Percentiles rank a stretch among this genome's conserved stretches.
These are phyloP conservation scores for Jacana jacana DNA, from an alignment of 2,113 vertebrate species.

Conservation along the genomic window DNA sequence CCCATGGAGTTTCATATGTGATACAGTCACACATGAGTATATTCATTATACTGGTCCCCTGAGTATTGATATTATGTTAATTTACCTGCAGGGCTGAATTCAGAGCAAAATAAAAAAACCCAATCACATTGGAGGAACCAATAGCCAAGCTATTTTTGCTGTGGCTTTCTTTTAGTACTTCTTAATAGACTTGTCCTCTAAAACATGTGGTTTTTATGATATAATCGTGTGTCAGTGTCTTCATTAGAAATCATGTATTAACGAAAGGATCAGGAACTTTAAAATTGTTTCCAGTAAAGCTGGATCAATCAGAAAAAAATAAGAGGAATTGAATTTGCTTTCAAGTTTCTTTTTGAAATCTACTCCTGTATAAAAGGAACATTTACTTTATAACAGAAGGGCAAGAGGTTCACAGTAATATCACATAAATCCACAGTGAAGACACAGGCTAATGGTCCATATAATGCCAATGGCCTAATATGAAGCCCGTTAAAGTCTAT, in stretches of 20 bases:
- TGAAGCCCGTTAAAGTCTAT: neutral
- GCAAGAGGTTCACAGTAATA: constrained; percentile 9
- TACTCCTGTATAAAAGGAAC: neutral
- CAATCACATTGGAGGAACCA: neutral
- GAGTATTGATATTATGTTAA: neutral
- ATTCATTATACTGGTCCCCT: neutral
- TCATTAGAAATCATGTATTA: constrained; percentile 48
- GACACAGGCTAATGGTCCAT: neutral
- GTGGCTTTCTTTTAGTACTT: neutral
- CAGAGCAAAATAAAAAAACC: constrained; percentile 4
- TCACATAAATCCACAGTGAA: neutral
- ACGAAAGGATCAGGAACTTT: constrained; percentile 7
- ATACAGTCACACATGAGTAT: neutral
- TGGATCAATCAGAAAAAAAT: constrained; percentile 47
- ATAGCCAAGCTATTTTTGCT: constrained; percentile 14
- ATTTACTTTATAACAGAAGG: neutral
- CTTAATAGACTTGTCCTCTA: constrained; percentile 23
- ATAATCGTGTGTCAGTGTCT: constrained; percentile 8
- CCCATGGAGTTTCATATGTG: neutral
- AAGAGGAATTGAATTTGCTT: neutral
- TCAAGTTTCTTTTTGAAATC: constrained; percentile 43
- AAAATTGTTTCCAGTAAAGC: constrained; percentile 31
- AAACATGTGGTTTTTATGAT: constrained; percentile 51
- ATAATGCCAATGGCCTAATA: neutral
- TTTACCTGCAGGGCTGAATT: neutral